phyloP scores from a whole-genome alignment of 2,113 vertebrate species.

The Cottus gobio region DNA sequence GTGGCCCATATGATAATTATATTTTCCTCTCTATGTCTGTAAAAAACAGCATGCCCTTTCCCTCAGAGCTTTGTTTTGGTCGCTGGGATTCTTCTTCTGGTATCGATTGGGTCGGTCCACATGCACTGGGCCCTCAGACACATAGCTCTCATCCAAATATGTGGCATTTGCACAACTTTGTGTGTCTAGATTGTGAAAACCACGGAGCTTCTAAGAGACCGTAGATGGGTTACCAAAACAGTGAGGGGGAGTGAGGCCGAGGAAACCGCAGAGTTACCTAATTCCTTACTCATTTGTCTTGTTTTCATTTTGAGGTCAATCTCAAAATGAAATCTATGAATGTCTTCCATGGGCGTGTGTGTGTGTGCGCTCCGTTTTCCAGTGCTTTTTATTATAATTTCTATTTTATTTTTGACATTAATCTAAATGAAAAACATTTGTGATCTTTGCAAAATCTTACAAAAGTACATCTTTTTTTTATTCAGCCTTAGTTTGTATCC shows the following conservation, averaged over 20 bases:
- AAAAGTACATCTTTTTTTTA: background rate
- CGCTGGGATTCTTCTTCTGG: slow-evolving; percentile 33
- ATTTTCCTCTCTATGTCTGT: slow-evolving; percentile 55
- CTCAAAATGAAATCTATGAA: background rate
- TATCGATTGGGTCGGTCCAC: slow-evolving; percentile 51
- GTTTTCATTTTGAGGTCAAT: background rate
- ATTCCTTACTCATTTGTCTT: background rate
- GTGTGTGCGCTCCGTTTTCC: too few species aligned
- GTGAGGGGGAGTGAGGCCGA: too few species aligned
- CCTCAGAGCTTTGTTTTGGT: slow-evolving; percentile 49
- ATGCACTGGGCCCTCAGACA: background rate
- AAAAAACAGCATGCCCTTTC: slow-evolving; percentile 36
- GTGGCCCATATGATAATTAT: slow-evolving; percentile 62
- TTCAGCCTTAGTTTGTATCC: background rate
- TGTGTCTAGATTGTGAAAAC: background rate
- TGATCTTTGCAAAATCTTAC: background rate
- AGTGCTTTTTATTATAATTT: background rate
- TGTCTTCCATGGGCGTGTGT: too few species aligned
- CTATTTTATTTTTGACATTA: background rate
- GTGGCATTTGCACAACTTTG: slow-evolving; percentile 11
- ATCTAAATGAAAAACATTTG: background rate
- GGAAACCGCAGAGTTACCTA: background rate
- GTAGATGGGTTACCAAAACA: background rate
- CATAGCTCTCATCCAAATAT: slow-evolving; percentile 12
- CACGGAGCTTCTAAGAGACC: background rate